A percentile compares a stretch with the other conserved stretches of the same genome.
These are phyloP conservation scores for Bombus confusus DNA, from an alignment of 1,140 invertebrate genomes.

Conservation along the genomic window DNA sequence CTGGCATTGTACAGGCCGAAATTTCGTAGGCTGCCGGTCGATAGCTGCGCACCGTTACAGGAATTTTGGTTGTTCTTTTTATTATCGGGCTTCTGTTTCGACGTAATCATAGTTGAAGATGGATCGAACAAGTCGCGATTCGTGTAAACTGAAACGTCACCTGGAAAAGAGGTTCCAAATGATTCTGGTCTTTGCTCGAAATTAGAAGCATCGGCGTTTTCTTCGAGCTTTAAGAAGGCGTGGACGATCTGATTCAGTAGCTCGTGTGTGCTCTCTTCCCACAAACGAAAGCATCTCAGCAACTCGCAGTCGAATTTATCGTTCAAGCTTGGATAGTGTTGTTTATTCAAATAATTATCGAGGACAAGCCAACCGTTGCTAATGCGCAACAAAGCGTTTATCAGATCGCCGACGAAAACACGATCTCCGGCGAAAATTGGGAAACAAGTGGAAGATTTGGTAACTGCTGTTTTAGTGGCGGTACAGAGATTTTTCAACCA, in stretches of 20 bases:
- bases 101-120: background rate
- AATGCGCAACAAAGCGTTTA: conserved; percentile 75
- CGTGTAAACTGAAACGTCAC: conserved; percentile 76
- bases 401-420: conserved; percentile 72
- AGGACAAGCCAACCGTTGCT: conserved; percentile 78
- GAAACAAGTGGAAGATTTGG: conserved; percentile 75
- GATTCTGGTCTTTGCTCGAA: conserved; percentile 43
- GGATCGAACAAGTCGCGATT: conserved; percentile 71
- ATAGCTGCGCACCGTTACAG: background rate
- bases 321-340: conserved; percentile 70
- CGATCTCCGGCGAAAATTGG: conserved; percentile 74
- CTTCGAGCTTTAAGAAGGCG: conserved; percentile 70
- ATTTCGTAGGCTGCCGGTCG: conserved; percentile 49
- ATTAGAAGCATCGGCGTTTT: conserved; percentile 28
- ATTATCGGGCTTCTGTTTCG: background rate
- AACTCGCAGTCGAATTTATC: conserved; percentile 72
- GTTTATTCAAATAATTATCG: conserved; percentile 79
- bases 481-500: conserved; percentile 72
- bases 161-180: conserved; percentile 71
- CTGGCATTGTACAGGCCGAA: conserved; percentile 57
- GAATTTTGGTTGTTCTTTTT: conserved; percentile 23
- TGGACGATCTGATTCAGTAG: conserved; percentile 71
- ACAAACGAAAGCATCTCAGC: conserved; percentile 69
- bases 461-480: conserved; percentile 75
- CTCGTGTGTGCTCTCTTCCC: conserved; percentile 74